Percentiles rank a stretch among this genome's conserved stretches.
Evolutionary conservation across 2,888 invertebrate species (phyloP).

Genomic region (Synanthedon myopaeformis): DNA sequence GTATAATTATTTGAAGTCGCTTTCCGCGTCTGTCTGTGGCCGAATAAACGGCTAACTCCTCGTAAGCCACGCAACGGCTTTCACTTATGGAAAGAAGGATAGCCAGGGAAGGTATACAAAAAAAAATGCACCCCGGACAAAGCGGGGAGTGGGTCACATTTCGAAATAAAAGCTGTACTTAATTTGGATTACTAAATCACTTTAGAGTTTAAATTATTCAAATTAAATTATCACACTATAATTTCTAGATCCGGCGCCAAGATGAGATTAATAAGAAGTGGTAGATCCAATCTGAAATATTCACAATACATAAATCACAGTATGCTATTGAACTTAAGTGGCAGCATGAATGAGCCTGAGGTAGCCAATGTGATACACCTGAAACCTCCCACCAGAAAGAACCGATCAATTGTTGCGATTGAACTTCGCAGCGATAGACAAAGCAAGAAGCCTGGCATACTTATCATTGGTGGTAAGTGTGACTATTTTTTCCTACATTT

Average conservation of each 20-base stretch:
- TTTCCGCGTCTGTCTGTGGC: too few species aligned
- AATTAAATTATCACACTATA: background rate
- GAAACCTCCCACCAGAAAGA: conserved; percentile 31
- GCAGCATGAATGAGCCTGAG: conserved; percentile 33
- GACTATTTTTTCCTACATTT: too few species aligned
- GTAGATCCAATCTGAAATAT: conserved; percentile 17
- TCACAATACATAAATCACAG: conserved; percentile 28
- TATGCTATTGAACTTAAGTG: conserved; percentile 15
- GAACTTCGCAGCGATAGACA: conserved; percentile 47
- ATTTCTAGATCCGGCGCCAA: conserved; percentile 47
- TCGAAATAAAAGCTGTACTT: too few species aligned
- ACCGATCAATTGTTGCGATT: conserved; percentile 41
- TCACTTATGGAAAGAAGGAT: too few species aligned
- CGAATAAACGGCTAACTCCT: too few species aligned
- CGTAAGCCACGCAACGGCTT: too few species aligned
- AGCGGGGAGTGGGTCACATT: too few species aligned
- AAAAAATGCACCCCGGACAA: too few species aligned
- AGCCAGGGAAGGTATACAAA: too few species aligned
- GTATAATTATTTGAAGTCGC: too few species aligned
- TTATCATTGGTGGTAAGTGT: conserved; percentile 43
- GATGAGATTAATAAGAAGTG: conserved; percentile 32
- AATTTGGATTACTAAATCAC: too few species aligned
- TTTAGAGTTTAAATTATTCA: too few species aligned
- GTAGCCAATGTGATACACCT: conserved; percentile 28
- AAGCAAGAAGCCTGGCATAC: conserved; percentile 52